Evolutionary conservation across 2,888 invertebrate genomes (phyloP).

Genomic region (Heliconius sara): DNA sequence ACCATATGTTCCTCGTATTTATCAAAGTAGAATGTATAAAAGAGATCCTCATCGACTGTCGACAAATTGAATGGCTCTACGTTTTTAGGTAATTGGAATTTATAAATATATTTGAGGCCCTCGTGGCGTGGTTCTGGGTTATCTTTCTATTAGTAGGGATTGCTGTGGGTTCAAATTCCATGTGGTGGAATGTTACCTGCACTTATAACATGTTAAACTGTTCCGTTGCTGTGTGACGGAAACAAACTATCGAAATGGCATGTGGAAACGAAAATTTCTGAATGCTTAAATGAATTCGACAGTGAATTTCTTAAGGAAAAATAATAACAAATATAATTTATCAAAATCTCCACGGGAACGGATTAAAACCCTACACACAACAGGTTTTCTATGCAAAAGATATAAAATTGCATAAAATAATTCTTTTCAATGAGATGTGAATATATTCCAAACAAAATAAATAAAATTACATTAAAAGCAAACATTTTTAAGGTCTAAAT

Average conservation of each 20-base stretch:
- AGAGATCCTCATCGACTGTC: constrained; percentile 22
- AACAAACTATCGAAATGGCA: no score
- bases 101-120: constrained; percentile 21
- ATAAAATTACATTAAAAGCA: neutral
- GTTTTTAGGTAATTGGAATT: constrained; percentile 55
- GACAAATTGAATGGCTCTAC: constrained; percentile 50
- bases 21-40: constrained; percentile 16
- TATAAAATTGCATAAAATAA: no score
- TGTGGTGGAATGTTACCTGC: neutral
- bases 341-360: no score
- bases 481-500: constrained; percentile 25
- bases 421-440: no score
- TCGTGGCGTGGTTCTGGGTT: neutral
- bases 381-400: no score
- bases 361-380: no score
- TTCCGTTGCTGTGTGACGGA: no score
- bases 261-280: neutral
- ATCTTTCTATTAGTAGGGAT: neutral
- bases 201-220: no score
- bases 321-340: no score
- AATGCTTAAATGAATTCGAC: no score
- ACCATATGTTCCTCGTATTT: constrained; percentile 1
- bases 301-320: no score
- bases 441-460: neutral
- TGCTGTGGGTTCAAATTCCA: neutral